Evolutionary conservation across 2,113 vertebrate species (phyloP), one percentile per base, ranked within the genome.

Genomic region (Condylura cristata): DNA sequence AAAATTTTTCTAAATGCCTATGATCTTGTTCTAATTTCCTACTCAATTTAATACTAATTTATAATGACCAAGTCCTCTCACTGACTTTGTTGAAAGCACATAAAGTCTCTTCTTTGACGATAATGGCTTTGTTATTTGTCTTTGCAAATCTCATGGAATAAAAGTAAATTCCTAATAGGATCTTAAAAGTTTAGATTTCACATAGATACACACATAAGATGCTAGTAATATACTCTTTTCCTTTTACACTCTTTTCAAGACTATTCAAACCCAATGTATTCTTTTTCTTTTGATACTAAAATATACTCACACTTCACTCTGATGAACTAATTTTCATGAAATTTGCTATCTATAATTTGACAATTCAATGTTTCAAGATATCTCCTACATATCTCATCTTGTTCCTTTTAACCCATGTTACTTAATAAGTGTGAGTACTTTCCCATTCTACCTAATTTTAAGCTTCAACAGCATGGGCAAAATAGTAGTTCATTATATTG

Each of bases 141-240:
- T 90, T 75, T 63, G 60, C 70, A 87, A 87, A 71, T 71, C 70
- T 66, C 34, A 87, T 58, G 70, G 70, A 68, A 53, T 75, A 86
- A 76, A 66, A 85, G 86, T 41, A 41, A 56, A 68, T 93, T 86
- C 66, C 53, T 68, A 13, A 4, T 39, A 81, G 48, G 26, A 56
- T 74, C 46, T 51, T 80, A 65, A 0, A 0, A 41, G 20, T 32
- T 72, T 58, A 75, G 60, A 28, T 41, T 66, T 68, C 63, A 74
- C 5, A 6, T 32, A 63, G 7, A 34, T 46, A 22, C n/a, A 61
- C 8, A 37, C 12, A 63, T 3, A 44, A 44, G 51, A 78, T 44
- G 41, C n/a, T 60, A 53, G 22, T 32, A 90, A 86, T 39, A 68
- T 0, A 41, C 13, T 26, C 20, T 56, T 85, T 51, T 41, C 44